These are phyloP conservation scores for Ctenosaura bakeri DNA, from an alignment of 2,797 vertebrate species.

Conservation along the genomic window DNA sequence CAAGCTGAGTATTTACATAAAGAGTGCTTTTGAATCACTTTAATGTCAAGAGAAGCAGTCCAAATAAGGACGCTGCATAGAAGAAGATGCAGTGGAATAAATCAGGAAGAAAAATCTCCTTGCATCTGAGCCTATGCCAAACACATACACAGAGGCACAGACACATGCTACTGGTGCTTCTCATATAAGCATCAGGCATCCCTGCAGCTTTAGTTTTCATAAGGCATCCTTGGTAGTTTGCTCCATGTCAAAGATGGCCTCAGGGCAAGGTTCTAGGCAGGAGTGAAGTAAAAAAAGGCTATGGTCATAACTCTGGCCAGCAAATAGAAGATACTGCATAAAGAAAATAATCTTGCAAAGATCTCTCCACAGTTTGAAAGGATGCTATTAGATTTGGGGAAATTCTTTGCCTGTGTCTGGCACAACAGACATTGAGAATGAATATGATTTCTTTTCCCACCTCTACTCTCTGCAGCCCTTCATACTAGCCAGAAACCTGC, in stretches of 20 bases:
- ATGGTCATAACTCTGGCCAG: constrained; percentile 8
- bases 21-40: constrained; percentile 21
- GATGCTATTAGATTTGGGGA: background rate
- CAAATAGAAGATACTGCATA: background rate
- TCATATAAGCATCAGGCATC: background rate
- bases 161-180: constrained; percentile 8
- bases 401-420: too few species aligned
- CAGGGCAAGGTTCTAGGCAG: constrained; percentile 1
- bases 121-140: background rate
- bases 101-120: constrained; percentile 3
- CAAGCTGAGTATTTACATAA: constrained; percentile 4
- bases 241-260: constrained; percentile 24
- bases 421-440: too few species aligned
- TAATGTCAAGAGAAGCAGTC: constrained; percentile 35
- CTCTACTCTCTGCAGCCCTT: too few species aligned
- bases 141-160: background rate
- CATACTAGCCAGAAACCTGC: too few species aligned
- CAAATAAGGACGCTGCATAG: constrained; percentile 36
- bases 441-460: too few species aligned
- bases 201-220: constrained; percentile 23
- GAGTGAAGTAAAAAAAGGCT: constrained; percentile 38
- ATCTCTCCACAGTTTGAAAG: background rate
- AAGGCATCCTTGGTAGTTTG: constrained; percentile 25
- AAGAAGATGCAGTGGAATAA: background rate
- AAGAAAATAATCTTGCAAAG: background rate